These are phyloP conservation scores for Lophius piscatorius DNA, from an alignment of 2,113 vertebrate species.

Conservation along the genomic window DNA sequence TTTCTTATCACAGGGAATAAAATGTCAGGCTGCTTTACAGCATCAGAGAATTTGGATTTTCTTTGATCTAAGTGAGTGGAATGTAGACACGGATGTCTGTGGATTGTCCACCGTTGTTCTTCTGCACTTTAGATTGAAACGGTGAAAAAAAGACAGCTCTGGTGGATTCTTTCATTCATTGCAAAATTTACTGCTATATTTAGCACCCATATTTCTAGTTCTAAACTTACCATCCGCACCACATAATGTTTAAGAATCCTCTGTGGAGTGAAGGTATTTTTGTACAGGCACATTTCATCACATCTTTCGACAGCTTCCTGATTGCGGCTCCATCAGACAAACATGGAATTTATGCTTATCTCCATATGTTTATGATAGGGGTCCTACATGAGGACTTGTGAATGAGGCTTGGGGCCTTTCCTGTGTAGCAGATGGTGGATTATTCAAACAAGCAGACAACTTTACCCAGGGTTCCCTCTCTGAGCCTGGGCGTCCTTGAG, in stretches of 20 bases:
- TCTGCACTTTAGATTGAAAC: background rate
- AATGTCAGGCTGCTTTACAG: conserved; percentile 8
- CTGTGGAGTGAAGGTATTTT: no score
- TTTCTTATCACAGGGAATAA: conserved; percentile 25
- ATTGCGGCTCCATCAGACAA: conserved; percentile 24
- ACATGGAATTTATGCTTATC: conserved; percentile 33
- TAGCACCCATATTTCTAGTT: background rate
- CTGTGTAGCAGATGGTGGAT: conserved; percentile 77
- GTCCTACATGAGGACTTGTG: conserved; percentile 46
- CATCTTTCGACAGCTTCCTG: background rate
- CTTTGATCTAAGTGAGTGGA: conserved; percentile 42
- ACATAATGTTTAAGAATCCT: no score
- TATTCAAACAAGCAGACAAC: conserved; percentile 78
- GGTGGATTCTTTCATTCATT: no score
- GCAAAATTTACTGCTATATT: background rate
- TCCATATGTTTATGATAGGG: conserved; percentile 61
- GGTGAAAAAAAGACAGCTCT: no score
- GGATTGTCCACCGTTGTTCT: conserved; percentile 26
- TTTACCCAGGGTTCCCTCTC: conserved; percentile 69
- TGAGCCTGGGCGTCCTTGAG: conserved; percentile 60
- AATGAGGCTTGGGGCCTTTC: conserved; percentile 42
- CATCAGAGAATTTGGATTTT: conserved; percentile 33
- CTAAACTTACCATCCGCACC: no score
- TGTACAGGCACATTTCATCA: no score
- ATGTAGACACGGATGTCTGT: conserved; percentile 24